Evolutionary conservation across 2,888 invertebrate genomes (phyloP).

Genomic region (Synergus japonicus): DNA sequence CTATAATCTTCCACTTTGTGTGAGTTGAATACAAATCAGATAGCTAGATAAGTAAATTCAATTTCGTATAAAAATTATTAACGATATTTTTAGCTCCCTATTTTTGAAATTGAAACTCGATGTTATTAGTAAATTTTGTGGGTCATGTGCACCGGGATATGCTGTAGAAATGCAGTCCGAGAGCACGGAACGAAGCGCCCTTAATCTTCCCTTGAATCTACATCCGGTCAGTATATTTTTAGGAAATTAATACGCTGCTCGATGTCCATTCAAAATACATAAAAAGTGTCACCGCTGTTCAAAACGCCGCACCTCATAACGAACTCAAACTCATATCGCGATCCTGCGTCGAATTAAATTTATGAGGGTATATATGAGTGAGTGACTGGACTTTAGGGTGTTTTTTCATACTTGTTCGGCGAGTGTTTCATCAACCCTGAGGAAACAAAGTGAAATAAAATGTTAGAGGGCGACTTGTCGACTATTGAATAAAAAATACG

Average conservation of each 20-base stretch:
- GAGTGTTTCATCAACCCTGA: background rate
- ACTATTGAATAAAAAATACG: conserved; percentile 12
- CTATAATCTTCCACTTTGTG: background rate
- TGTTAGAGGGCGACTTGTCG: conserved; percentile 18
- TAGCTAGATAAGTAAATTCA: background rate
- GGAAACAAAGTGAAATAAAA: conserved; percentile 22
- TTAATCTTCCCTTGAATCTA: conserved; percentile 49
- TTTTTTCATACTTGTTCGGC: background rate
- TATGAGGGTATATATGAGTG: background rate
- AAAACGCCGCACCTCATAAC: conserved; percentile 24
- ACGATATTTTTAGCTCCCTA: background rate
- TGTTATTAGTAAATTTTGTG: conserved; percentile 12
- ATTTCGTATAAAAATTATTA: background rate
- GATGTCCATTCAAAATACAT: conserved; percentile 50
- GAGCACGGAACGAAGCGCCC: conserved; percentile 18
- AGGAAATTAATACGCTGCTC: conserved; percentile 47
- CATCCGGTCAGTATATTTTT: conserved; percentile 49
- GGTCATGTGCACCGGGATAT: background rate
- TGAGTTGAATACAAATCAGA: background rate
- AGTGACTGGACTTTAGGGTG: conserved; percentile 17
- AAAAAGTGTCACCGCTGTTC: conserved; percentile 44
- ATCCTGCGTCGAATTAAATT: conserved; percentile 24
- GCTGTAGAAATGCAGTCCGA: background rate
- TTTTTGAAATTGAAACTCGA: background rate
- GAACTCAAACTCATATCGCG: conserved; percentile 19